These are phyloP conservation scores for Sinocyclocheilus grahami DNA, from an alignment of 2,113 vertebrate species.

Conservation along the genomic window DNA sequence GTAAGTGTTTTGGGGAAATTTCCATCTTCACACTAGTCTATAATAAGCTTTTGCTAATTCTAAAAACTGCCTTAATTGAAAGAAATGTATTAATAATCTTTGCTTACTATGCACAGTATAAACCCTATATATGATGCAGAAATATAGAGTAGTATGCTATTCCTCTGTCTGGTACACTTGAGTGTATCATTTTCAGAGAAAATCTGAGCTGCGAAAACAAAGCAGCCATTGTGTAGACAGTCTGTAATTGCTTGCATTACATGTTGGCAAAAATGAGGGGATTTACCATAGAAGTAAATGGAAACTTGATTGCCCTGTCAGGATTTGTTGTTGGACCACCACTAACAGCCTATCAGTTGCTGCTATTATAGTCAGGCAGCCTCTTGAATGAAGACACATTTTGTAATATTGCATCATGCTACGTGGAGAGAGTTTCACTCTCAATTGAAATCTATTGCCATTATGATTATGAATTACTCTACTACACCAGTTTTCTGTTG, in stretches of 20 bases:
- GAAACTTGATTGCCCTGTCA: not conserved
- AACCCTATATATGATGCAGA: not conserved
- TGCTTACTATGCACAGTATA: not conserved
- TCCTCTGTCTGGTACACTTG: not conserved
- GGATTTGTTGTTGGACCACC: not conserved
- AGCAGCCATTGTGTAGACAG: not conserved
- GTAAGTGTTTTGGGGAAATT: not conserved
- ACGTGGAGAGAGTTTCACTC: not conserved
- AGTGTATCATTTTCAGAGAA: conserved; percentile 4
- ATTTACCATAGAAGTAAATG: not conserved
- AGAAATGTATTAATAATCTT: not conserved
- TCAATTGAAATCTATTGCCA: not conserved
- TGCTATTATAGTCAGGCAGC: not conserved
- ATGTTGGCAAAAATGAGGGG: not conserved
- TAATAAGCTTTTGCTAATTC: not conserved
- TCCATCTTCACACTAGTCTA: not conserved
- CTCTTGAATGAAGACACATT: not conserved
- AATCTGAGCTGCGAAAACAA: conserved; percentile 4
- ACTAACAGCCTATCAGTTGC: not conserved
- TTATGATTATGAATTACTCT: not conserved
- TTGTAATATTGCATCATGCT: conserved; percentile 1
- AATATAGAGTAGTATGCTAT: not conserved
- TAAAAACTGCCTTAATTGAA: not conserved
- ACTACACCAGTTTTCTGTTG: not conserved
- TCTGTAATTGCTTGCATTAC: conserved; percentile 16